Evolutionary conservation across 2,113 vertebrate species (phyloP).

Genomic region (Lepidothrix coronata): DNA sequence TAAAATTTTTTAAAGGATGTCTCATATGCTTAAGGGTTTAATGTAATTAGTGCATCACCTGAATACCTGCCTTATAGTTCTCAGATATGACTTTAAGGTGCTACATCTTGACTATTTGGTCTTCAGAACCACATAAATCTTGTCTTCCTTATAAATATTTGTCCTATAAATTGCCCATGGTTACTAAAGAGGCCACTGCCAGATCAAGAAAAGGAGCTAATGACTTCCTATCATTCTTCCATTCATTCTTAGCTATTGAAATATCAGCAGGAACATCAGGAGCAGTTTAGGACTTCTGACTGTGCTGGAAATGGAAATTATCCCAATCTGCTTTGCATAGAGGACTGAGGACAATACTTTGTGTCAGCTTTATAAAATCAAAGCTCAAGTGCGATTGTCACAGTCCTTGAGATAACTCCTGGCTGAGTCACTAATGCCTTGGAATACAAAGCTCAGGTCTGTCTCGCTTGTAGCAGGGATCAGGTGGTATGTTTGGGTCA

Average conservation of each 20-base stretch:
- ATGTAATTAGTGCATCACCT: not conserved
- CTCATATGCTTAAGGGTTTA: not conserved
- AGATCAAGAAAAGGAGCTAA: not conserved
- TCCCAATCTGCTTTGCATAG: not conserved
- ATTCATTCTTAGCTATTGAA: not conserved
- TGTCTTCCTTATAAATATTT: not conserved
- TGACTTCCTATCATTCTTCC: not conserved
- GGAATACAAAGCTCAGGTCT: not conserved
- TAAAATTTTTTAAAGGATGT: not conserved
- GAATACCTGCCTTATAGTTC: not conserved
- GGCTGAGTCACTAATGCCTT: not conserved
- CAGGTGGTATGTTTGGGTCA: not conserved
- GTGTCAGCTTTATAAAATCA: not conserved
- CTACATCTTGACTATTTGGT: not conserved
- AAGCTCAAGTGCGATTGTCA: not conserved
- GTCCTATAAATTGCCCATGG: not conserved
- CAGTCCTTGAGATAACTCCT: not conserved
- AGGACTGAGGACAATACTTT: not conserved
- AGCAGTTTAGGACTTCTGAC: not conserved
- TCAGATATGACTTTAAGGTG: not conserved
- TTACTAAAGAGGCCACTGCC: not conserved
- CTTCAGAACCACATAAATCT: not conserved
- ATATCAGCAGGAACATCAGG: not conserved
- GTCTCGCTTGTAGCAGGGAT: not conserved
- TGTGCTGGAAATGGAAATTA: not conserved